phyloP scores from a whole-genome alignment of 2,113 vertebrate species.

The Rhabdomys dilectus region DNA sequence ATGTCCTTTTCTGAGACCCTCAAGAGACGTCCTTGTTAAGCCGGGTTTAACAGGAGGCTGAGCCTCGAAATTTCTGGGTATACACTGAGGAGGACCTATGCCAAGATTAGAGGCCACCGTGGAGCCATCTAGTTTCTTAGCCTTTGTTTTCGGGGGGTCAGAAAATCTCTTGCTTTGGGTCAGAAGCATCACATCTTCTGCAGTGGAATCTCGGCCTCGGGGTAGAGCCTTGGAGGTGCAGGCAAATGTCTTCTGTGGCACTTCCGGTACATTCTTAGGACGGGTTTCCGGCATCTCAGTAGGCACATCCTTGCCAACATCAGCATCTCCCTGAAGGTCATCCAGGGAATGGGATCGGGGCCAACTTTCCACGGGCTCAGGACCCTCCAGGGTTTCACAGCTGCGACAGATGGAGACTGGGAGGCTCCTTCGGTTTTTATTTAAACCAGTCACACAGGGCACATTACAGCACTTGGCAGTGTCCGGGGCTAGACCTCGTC shows the following conservation, averaged over 20 bases:
- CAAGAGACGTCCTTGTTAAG: conserved; percentile 82
- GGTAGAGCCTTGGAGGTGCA: conserved; percentile 64
- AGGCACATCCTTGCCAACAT: conserved; percentile 63
- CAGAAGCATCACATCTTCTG: conserved; percentile 61
- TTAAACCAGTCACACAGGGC: conserved; percentile 81
- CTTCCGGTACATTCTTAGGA: conserved; percentile 80
- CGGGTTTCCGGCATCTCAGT: conserved; percentile 79
- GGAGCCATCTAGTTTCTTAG: conserved; percentile 76
- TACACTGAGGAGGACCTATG: conserved; percentile 16
- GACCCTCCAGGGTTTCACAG: conserved; percentile 92
- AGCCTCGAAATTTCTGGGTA: conserved; percentile 78
- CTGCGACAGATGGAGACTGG: conserved; percentile 91
- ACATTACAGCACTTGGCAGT: conserved; percentile 85
- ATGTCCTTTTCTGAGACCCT: conserved; percentile 82
- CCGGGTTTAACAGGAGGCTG: conserved; percentile 74
- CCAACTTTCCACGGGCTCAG: conserved; percentile 85
- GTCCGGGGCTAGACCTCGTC: conserved; percentile 71
- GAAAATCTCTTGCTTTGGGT: conserved; percentile 85
- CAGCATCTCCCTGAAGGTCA: conserved; percentile 91
- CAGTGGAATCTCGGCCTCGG: neutral
- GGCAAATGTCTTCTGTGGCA: conserved; percentile 75
- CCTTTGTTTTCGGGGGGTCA: conserved; percentile 78
- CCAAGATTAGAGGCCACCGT: neutral
- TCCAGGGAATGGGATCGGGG: conserved; percentile 96
- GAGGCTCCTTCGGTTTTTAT: conserved; percentile 88